Evolutionary conservation across 1,140 invertebrate genomes (phyloP).

Genomic region (Drosophila melanica): DNA sequence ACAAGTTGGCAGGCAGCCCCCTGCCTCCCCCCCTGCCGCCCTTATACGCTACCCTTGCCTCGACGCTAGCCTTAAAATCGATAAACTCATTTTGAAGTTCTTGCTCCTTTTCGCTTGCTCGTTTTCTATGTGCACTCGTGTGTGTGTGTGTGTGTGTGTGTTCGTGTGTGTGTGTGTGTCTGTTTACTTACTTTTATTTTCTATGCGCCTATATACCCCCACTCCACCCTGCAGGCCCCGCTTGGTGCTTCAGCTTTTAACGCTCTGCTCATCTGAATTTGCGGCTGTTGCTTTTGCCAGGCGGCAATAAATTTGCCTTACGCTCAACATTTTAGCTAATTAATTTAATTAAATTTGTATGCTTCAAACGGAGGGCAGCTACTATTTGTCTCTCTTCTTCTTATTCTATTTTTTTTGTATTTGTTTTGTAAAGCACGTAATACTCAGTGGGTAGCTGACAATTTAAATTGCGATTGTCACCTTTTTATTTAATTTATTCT

Average conservation of each 20-base stretch:
- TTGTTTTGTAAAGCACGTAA: background rate
- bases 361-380: constrained; percentile 26
- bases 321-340: constrained; percentile 61
- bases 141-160: constrained; percentile 11
- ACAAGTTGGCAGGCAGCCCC: constrained; percentile 1
- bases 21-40: background rate
- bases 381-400: constrained; percentile 8
- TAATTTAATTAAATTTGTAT: constrained; percentile 70
- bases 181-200: constrained; percentile 75
- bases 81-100: constrained; percentile 83
- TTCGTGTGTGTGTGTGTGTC: constrained; percentile 10
- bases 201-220: constrained; percentile 55
- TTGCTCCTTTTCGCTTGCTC: constrained; percentile 22
- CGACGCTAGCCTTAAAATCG: constrained; percentile 73
- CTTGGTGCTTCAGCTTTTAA: constrained; percentile 43
- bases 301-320: constrained; percentile 51
- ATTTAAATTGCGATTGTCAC: constrained; percentile 43
- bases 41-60: constrained; percentile 53
- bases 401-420: background rate
- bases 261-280: constrained; percentile 43
- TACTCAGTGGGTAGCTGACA: constrained; percentile 33
- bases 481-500: constrained; percentile 11
- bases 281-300: constrained; percentile 53
- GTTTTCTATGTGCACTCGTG: background rate
- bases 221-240: too few species aligned